phyloP scores from a whole-genome alignment of 1,140 invertebrate species.

The Drosophila ercepeae region DNA sequence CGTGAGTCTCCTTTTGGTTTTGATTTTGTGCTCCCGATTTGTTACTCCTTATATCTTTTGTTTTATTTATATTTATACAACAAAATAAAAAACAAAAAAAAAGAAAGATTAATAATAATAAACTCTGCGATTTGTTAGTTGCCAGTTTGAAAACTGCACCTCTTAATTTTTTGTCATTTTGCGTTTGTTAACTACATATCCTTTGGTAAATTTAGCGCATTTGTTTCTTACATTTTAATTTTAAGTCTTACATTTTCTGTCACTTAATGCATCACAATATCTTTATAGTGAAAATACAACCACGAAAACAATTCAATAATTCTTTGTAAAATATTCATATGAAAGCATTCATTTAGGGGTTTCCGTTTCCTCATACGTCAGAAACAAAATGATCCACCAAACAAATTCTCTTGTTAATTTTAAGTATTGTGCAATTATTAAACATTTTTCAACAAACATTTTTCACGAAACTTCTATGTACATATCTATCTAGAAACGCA shows the following conservation, averaged over 20 bases:
- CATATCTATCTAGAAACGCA: slow-evolving; percentile 53
- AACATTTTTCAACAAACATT: slow-evolving; percentile 44
- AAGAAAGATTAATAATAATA: slow-evolving; percentile 2
- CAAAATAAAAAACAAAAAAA: background rate
- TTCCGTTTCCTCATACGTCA: slow-evolving; percentile 48
- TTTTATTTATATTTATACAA: slow-evolving; percentile 35
- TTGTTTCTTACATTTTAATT: slow-evolving; percentile 63
- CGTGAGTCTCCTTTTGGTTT: slow-evolving; percentile 79
- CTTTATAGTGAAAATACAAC: slow-evolving; percentile 16
- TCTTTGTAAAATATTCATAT: slow-evolving; percentile 56
- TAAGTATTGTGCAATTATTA: slow-evolving; percentile 74
- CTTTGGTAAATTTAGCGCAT: slow-evolving; percentile 54
- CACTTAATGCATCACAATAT: slow-evolving; percentile 64
- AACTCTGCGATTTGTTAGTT: slow-evolving; percentile 61
- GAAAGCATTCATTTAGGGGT: slow-evolving; percentile 39
- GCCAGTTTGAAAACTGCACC: slow-evolving; percentile 45
- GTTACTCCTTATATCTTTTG: slow-evolving; percentile 53
- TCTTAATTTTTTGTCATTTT: slow-evolving; percentile 37
- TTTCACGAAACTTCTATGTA: slow-evolving; percentile 49
- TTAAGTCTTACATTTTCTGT: slow-evolving; percentile 67
- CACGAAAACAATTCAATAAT: slow-evolving; percentile 27
- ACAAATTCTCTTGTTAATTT: slow-evolving; percentile 55
- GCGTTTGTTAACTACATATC: slow-evolving; percentile 30
- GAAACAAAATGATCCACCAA: slow-evolving; percentile 18
- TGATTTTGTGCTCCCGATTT: slow-evolving; percentile 78